Base-by-base conservation (phyloP, 1,140 invertebrate species). In the Achroia grisella region DNA sequence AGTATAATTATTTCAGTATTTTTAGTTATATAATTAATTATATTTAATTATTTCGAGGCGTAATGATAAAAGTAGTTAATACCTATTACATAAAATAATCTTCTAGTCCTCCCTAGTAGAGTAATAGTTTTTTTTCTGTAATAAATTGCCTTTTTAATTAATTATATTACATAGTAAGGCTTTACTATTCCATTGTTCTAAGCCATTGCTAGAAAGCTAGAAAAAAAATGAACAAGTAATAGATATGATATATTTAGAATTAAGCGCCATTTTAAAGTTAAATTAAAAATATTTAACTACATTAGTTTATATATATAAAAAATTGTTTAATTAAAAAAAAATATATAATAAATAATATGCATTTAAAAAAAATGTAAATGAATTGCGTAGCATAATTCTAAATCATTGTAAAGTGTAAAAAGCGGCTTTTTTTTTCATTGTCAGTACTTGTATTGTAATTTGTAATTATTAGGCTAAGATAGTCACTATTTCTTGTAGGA, bases 351-450 rank as follows among this genome's bases (percentile, higher is more conserved):
- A 35, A 35, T n/a, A 17, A 15, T 37, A 37, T 17, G 15, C 17
- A 14, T 35, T 15, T 43, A 32, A 56, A 61, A 47, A 48, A 63
- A 46, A 60, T 42, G 50, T 33, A 42, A 50, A 48, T 62, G 43
- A 52, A 67, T 71, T 67, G 71, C 76, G 74, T 83, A 83, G 71
- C 64, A 72, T 81, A 65, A 83, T 79, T 79, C 74, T 80, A 80
- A 80, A 83, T 58, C 36, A 51, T 62, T 78, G 78, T 82, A 80
- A 75, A 78, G 55, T 82, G 78, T 82, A 82, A 45, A 82, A 69
- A 76, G 31, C 31, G 29, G n/a, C n/a, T n/a, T n/a, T 39, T 13
- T 30, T 47, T 47, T 17, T 34, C 31, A 12, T 42, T 42, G 30
- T 32, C 13, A n/a, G 31, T 27, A 23, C n/a, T 15, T 23, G 6